A percentile compares a stretch with the other conserved stretches of the same genome.
Conservation (phyloP, 1,140 invertebrate genomes). For the Ridgeia piscesae region DNA sequence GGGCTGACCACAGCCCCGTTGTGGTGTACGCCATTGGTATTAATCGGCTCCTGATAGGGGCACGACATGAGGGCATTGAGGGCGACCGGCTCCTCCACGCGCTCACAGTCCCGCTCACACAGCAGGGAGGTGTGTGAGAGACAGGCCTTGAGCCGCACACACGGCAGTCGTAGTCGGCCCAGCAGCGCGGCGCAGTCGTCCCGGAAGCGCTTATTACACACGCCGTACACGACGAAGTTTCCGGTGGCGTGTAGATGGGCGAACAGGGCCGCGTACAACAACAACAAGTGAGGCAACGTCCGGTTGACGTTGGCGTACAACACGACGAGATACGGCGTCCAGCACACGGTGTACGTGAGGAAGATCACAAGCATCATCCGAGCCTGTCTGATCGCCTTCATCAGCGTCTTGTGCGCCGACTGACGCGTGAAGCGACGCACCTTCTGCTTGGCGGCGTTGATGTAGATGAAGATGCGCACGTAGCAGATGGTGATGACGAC, state of each 20-base stretch:
- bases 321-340: conserved; percentile 28
- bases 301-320: conserved; percentile 13
- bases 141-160: neutral
- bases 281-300: neutral
- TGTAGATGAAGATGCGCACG: conserved; percentile 13
- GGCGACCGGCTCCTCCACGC: neutral
- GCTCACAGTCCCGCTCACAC: neutral
- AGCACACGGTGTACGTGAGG: conserved; percentile 18
- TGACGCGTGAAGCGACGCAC: neutral
- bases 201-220: conserved; percentile 19
- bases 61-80: neutral
- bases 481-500: conserved; percentile 24
- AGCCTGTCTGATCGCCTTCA: conserved; percentile 8
- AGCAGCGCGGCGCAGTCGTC: neutral
- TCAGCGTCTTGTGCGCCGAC: neutral
- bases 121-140: neutral
- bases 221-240: conserved; percentile 29
- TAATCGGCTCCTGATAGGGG: neutral
- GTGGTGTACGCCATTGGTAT: neutral
- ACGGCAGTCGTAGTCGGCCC: neutral
- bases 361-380: conserved; percentile 28
- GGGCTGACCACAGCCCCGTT: neutral
- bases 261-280: conserved; percentile 19
- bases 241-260: conserved; percentile 26
- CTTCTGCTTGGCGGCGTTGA: conserved; percentile 17